phyloP scores from a whole-genome alignment of 2,888 invertebrate species.

The Dioctria linearis region DNA sequence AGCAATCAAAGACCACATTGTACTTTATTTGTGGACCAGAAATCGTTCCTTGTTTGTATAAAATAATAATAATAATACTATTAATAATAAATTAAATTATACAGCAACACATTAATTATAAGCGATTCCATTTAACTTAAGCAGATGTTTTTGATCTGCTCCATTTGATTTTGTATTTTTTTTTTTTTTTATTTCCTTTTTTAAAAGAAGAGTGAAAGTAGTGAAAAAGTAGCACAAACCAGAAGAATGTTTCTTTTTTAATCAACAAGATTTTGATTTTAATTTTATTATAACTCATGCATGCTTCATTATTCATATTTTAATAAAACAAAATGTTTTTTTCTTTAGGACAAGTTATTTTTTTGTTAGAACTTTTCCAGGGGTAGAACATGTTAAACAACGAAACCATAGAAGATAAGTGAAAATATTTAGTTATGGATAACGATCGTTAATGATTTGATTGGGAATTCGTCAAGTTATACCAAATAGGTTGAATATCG shows the following conservation, averaged over 20 bases:
- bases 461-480: too few relatives aligned
- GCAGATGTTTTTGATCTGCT: not conserved
- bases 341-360: not conserved
- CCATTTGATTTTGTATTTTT: not conserved
- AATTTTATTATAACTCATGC: slow-evolving; percentile 19
- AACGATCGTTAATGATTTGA: too few relatives aligned
- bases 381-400: slow-evolving; percentile 15
- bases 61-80: not conserved
- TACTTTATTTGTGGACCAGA: not conserved
- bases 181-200: not conserved
- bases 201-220: slow-evolving; percentile 14
- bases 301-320: slow-evolving; percentile 30
- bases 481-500: too few relatives aligned
- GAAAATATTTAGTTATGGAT: too few relatives aligned
- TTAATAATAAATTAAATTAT: not conserved
- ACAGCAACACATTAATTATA: not conserved
- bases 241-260: slow-evolving; percentile 28
- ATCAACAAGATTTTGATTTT: not conserved
- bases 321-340: slow-evolving; percentile 9
- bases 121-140: not conserved
- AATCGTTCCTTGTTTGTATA: slow-evolving; percentile 1
- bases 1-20: slow-evolving; percentile 46
- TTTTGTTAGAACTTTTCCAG: slow-evolving; percentile 24
- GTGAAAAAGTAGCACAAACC: slow-evolving; percentile 49
- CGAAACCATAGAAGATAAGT: too few relatives aligned